phyloP scores from a whole-genome alignment of 2,888 invertebrate genomes.

The Dynastes grantii region DNA sequence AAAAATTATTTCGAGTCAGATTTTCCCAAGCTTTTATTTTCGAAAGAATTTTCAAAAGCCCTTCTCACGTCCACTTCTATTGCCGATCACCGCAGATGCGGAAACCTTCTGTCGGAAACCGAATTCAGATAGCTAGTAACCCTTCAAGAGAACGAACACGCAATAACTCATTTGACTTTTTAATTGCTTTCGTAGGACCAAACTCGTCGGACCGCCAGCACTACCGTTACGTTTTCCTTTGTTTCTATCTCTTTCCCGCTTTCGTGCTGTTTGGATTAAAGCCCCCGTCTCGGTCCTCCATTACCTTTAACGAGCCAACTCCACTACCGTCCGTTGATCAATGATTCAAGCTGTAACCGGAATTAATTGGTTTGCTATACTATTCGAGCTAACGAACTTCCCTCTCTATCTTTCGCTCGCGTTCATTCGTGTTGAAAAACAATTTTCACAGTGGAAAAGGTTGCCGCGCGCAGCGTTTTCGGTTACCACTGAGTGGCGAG shows the following conservation, averaged over 20 bases:
- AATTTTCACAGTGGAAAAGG: constrained; percentile 37
- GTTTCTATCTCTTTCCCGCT: constrained; percentile 28
- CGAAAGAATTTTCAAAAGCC: constrained; percentile 33
- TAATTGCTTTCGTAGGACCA: constrained; percentile 56
- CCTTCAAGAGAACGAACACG: constrained; percentile 57
- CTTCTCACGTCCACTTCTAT: constrained; percentile 53
- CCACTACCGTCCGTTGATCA: constrained; percentile 48
- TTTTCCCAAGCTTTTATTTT: background rate
- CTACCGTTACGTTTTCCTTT: constrained; percentile 39
- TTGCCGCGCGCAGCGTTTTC: constrained; percentile 36
- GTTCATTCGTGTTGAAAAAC: constrained; percentile 34
- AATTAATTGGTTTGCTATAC: constrained; percentile 51
- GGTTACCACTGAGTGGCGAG: constrained; percentile 1
- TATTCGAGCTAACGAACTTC: constrained; percentile 46
- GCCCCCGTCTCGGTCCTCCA: constrained; percentile 31
- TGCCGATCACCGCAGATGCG: constrained; percentile 58
- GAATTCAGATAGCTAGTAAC: constrained; percentile 57
- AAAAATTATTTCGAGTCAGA: too few relatives aligned
- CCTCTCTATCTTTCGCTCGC: constrained; percentile 26
- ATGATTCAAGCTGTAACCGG: constrained; percentile 51
- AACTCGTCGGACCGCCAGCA: constrained; percentile 41
- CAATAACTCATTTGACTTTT: constrained; percentile 61
- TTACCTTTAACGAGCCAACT: constrained; percentile 48
- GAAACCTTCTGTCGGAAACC: constrained; percentile 58
- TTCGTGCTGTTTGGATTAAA: constrained; percentile 13